Base-by-base conservation (phyloP, 2,113 vertebrate genomes). In the Peromyscus polionotus region DNA sequence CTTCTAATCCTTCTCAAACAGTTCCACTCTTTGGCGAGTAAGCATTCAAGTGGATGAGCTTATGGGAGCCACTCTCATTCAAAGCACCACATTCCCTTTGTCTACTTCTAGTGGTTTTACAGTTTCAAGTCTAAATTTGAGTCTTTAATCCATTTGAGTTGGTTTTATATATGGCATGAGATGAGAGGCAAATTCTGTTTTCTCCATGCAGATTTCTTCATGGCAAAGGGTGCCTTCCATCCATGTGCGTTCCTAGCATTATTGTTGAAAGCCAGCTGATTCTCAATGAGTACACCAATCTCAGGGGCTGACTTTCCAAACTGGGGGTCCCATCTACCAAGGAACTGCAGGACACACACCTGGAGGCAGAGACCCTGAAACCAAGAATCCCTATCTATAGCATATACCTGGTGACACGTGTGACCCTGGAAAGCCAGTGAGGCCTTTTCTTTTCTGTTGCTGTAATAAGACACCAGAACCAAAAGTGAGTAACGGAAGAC, bases 281-380 rank as follows among this genome's bases (percentile, higher is more conserved):
- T 11, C 11, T 83, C 22, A 48, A 31, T 31, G 57, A 48, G 8
- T 26, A 17, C 16, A 24, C 42, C 88, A 54, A 8, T 67, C n/a
- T 75, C 22, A 36, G 28, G 33, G 5, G 6, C 4, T 0, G 7
- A 0, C 1, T 3, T 39, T 4, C 73, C 24, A 4, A 24, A 61
- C 17, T 0, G 39, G 48, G 87, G 45, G 12, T 11, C 63, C 36
- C 61, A n/a, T 31, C 36, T 57, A 48, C 54, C 39, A 28, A 48
- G 51, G 20, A 42, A 16, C 0, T 7, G 54, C 8, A 26, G 33
- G 42, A 42, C 9, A 57, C 20, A 67, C 2, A 5, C 10, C 2
- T 48, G 39, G 33, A 28, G 6, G 73, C 26, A 28, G 3, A 13
- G 54, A 20, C 51, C 7, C 39, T 14, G 17, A 61, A 67, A 7